Base-by-base conservation (phyloP, 2,888 invertebrate species). In the Mythimna impura region DNA sequence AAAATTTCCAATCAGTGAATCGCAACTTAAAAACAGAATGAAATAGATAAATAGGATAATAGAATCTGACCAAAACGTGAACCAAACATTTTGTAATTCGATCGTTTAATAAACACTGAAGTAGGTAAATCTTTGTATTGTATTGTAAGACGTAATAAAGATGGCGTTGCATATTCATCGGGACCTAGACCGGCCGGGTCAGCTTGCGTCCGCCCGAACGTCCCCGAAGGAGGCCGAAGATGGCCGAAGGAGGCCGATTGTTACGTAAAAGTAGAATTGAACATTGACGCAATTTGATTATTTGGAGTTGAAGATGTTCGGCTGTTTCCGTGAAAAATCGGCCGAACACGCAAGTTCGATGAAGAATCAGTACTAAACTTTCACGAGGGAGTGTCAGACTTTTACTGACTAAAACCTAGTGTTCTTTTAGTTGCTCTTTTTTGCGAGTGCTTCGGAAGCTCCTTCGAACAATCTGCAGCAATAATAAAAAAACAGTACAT, bases 131-230 rank as follows among this genome's bases (percentile, higher is more conserved):
- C 67, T 71, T 65, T 52, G 71, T 65, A 76, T 80, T 78, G 85
- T 60, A 72, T 77, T 73, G 65, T 50, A 50, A 66, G 55, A 73
- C 80, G 73, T 83, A 83, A 83, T 73, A 74, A 74, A 86, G 76
- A 85, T 84, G 43, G 22, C 9, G 62, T 78, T 81, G 68, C 61
- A 86, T 85, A 84, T 85, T 84, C 73, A 85, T 75, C 9, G 65
- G 43, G 84, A 82, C 81, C 82, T 76, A 84, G 67, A 82, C 62
- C 70, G 54, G 52, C 43, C 73, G 72, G 86, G 85, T 86, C 85
- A 84, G 20, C 7, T 17, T 22, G 40, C 71, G 74, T 81, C 82
- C 75, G 75, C 58, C 22, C 61, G 67, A 76, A 63, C 55, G 60
- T 58, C 10, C 34, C 58, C 62, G 61, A 66, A 47, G 22, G 47